These are phyloP conservation scores for Mesochorus sp. DNA, from an alignment of 2,888 invertebrate genomes.

Conservation along the genomic window DNA sequence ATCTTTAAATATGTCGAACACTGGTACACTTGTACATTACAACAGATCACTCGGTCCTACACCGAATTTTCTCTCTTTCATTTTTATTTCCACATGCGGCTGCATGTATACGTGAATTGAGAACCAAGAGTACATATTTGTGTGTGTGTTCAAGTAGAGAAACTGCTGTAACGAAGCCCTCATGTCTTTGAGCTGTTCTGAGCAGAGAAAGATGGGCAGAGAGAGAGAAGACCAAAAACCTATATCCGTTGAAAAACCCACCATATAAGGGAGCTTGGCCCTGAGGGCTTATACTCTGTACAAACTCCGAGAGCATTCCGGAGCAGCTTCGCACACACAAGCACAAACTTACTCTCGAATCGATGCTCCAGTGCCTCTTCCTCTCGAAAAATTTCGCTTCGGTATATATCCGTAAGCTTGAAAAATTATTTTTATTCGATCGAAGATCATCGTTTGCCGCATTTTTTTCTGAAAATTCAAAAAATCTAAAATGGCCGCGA, in stretches of 20 bases:
- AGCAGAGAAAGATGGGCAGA: background rate
- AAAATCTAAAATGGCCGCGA: too few relatives aligned
- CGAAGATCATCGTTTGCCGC: too few relatives aligned
- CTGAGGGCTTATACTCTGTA: conserved; percentile 63
- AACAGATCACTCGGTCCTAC: conserved; percentile 15
- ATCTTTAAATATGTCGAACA: conserved; percentile 6
- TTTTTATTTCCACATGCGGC: background rate
- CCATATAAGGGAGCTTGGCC: conserved; percentile 69
- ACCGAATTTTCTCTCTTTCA: conserved; percentile 48
- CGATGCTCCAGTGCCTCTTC: conserved; percentile 12
- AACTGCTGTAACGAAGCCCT: conserved; percentile 28
- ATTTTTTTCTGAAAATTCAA: too few relatives aligned
- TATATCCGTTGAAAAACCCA: conserved; percentile 70
- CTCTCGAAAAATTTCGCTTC: background rate
- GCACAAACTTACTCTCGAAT: conserved; percentile 30
- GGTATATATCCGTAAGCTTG: background rate
- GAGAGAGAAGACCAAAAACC: conserved; percentile 67
- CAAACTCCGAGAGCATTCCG: conserved; percentile 69
- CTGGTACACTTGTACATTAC: background rate
- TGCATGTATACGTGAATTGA: background rate
- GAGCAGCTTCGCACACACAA: background rate
- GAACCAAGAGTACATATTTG: conserved; percentile 9
- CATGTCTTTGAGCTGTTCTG: conserved; percentile 18
- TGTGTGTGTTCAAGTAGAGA: conserved; percentile 12
- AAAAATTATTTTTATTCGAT: too few relatives aligned